Percentiles rank a stretch among this genome's conserved stretches.
These are phyloP conservation scores for Propithecus perrieri DNA, from an alignment of 2,797 vertebrate genomes.

Conservation along the genomic window DNA sequence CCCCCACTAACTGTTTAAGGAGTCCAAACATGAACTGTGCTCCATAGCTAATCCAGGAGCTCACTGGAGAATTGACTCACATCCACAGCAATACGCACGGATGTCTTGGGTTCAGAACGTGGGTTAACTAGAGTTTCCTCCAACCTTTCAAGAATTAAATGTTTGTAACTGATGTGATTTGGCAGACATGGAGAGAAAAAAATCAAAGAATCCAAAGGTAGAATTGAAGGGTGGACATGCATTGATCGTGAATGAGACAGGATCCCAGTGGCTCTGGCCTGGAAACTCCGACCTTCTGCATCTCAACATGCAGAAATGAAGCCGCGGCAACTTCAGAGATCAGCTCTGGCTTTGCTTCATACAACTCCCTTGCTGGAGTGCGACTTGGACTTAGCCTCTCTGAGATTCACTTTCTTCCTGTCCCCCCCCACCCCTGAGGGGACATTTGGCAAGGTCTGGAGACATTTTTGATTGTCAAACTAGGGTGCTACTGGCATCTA, in stretches of 20 bases:
- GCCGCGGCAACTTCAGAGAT: background rate
- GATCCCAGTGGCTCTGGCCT: background rate
- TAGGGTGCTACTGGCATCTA: background rate
- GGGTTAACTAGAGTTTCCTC: conserved; percentile 6
- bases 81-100: background rate
- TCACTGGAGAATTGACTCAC: background rate
- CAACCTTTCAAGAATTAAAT: background rate
- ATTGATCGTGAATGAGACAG: background rate
- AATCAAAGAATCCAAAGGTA: conserved; percentile 7
- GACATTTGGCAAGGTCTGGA: background rate
- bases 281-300: background rate
- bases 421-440: no score
- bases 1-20: background rate
- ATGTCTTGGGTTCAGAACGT: background rate
- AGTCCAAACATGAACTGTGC: background rate
- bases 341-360: background rate
- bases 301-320: background rate
- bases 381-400: background rate
- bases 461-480: background rate
- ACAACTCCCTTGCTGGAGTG: background rate
- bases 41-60: background rate
- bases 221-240: background rate
- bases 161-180: conserved; percentile 48
- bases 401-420: background rate
- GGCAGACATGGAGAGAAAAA: conserved; percentile 4